phyloP scores from a whole-genome alignment of 23 tunicate genomes.

The Halocynthia roretzi region DNA sequence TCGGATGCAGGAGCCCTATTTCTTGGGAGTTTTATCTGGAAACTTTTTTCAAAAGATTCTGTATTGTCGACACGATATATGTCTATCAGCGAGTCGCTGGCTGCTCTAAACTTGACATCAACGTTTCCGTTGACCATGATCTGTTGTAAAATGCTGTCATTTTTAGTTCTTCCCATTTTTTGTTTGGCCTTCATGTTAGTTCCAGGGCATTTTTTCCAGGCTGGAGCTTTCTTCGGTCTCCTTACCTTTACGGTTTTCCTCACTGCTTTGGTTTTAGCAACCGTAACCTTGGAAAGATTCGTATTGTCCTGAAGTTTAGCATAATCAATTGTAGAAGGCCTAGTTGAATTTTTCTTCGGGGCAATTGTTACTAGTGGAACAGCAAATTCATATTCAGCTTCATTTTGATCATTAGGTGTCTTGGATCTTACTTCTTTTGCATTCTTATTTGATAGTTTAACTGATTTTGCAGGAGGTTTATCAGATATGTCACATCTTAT shows the following conservation, averaged over 20 bases:
- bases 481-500: too few relatives aligned
- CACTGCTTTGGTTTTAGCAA: neutral
- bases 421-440: neutral
- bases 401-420: too few relatives aligned
- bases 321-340: too few relatives aligned
- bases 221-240: neutral
- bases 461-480: too few relatives aligned
- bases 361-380: too few relatives aligned
- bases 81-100: slow-evolving; percentile 2
- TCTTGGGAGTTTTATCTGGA: too few relatives aligned
- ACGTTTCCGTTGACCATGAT: slow-evolving; percentile 9
- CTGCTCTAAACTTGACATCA: neutral
- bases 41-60: too few relatives aligned
- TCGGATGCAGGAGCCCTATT: too few relatives aligned
- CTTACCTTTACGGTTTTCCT: neutral
- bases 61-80: slow-evolving; percentile 2
- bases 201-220: neutral
- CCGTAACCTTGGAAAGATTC: neutral
- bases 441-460: neutral
- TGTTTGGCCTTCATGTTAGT: neutral
- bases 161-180: neutral
- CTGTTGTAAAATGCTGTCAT: slow-evolving; percentile 16
- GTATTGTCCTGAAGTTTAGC: neutral
- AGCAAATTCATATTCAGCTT: too few relatives aligned
- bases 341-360: too few relatives aligned